phyloP scores from a whole-genome alignment of 2,797 vertebrate species.

The Rousettus madagascariensis region DNA sequence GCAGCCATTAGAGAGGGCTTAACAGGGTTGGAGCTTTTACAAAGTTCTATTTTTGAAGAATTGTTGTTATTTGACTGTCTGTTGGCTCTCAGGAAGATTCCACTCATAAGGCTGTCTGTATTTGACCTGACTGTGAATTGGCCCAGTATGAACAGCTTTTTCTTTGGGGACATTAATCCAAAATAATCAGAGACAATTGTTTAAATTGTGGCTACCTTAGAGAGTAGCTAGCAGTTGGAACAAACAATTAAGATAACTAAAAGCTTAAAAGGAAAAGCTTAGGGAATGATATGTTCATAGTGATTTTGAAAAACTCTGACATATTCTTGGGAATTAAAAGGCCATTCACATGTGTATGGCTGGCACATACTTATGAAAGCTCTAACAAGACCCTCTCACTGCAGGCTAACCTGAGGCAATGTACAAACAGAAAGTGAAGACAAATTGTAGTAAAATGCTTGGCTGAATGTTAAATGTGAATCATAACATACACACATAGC shows the following conservation, averaged over 20 bases:
- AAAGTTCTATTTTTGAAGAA: neutral
- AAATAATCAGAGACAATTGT: neutral
- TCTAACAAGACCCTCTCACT: neutral
- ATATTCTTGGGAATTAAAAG: neutral
- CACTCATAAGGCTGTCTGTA: neutral
- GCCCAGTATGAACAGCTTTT: neutral
- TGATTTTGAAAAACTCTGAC: neutral
- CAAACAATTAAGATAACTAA: neutral
- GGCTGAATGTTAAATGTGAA: neutral
- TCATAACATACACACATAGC: neutral
- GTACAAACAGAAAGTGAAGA: neutral
- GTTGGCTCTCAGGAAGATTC: neutral
- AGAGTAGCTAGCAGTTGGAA: neutral
- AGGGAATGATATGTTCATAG: neutral
- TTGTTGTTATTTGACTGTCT: neutral
- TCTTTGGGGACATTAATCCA: neutral
- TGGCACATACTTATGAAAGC: neutral
- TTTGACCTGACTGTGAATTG: neutral
- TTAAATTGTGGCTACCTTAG: neutral
- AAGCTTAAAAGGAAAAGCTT: neutral
- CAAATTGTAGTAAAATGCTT: neutral
- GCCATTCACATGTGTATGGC: fast-evolving
- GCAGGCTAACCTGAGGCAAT: neutral
- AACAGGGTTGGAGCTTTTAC: neutral
- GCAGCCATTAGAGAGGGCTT: neutral